Evolutionary conservation across 2,888 invertebrate species (phyloP), one percentile per base, ranked within the genome.

Genomic region (Ochropleura leucogaster): DNA sequence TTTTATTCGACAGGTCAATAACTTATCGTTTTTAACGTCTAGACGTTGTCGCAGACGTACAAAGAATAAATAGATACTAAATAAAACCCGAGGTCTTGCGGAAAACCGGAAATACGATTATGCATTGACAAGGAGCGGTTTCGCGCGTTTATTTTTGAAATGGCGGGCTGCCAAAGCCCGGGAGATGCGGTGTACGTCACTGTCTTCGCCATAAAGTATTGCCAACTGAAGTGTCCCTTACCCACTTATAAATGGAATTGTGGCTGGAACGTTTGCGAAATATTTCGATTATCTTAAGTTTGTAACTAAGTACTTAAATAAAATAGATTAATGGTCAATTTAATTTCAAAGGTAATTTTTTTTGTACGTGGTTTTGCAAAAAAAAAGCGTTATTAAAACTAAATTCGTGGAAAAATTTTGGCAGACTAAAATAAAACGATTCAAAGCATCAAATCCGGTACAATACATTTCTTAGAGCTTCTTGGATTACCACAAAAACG

Each of bases 71-170:
- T 69, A 73, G 20, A 68, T 71, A 68, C 59, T 72, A 73, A 63
- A 73, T 20, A 67, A 83, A 75, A 74, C 46, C 62, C 66, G 68
- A 77, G 51, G 70, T 70, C 63, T 79, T 60, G 60, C 73, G 71
- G 67, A 84, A 83, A 76, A 89, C 90, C 92, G 94, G 94, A 93
- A 94, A 89, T 86, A 85, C 82, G 82, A 89, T 89, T 84, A 87
- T 81, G 77, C 74, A 68, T 67, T 60, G 80, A 86, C 82, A 74
- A 51, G 69, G 69, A 71, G 78, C 78, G 86, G 87, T 89, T 90
- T 90, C 87, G 87, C 90, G 85, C 74, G 90, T 89, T 92, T 94
- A 95, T 94, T 95, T 95, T 80, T 91, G 86, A 92, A 82, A 92
- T 95, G 95, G 95, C 94, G 60, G 76, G 62, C 60, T 90, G 95